A percentile compares a stretch with the other conserved stretches of the same genome.
These are phyloP conservation scores for Bombus cullumanus DNA, from an alignment of 1,140 invertebrate genomes.

Conservation along the genomic window DNA sequence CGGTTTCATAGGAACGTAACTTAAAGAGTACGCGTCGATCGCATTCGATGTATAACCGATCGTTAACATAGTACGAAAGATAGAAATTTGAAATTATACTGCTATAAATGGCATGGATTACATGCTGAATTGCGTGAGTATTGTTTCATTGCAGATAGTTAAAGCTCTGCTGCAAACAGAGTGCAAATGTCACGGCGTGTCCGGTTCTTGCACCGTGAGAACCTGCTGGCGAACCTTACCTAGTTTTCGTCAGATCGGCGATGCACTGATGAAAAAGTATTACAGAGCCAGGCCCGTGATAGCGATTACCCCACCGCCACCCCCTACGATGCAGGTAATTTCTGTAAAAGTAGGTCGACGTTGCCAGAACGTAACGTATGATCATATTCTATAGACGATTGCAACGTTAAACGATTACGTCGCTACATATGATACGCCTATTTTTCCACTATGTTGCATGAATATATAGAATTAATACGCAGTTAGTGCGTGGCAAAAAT, in stretches of 20 bases:
- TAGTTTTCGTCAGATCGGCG: constrained; percentile 92
- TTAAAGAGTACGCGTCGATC: too few species aligned
- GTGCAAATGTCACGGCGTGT: constrained; percentile 98
- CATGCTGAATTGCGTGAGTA: not conserved
- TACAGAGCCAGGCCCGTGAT: constrained; percentile 90
- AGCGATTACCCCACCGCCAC: constrained; percentile 81
- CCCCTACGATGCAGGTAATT: constrained; percentile 78
- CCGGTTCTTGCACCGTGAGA: constrained; percentile 96
- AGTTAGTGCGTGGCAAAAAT: not conserved
- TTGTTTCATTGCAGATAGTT: constrained; percentile 87
- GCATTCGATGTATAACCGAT: too few species aligned
- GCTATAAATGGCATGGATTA: too few species aligned
- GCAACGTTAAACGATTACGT: not conserved
- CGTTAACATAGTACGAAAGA: too few species aligned
- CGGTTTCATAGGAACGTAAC: too few species aligned
- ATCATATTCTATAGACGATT: not conserved
- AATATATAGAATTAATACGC: not conserved
- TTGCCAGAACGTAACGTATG: not conserved
- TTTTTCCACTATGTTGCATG: not conserved
- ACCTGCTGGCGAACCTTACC: constrained; percentile 97
- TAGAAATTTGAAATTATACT: too few species aligned
- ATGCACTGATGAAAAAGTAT: constrained; percentile 92
- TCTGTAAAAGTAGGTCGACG: constrained; percentile 17
- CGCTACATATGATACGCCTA: not conserved
- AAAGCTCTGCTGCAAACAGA: constrained; percentile 91